Evolutionary conservation across 2,797 vertebrate genomes (phyloP), one percentile per base, ranked within the genome.

Genomic region (Aeoliscus strigatus): DNA sequence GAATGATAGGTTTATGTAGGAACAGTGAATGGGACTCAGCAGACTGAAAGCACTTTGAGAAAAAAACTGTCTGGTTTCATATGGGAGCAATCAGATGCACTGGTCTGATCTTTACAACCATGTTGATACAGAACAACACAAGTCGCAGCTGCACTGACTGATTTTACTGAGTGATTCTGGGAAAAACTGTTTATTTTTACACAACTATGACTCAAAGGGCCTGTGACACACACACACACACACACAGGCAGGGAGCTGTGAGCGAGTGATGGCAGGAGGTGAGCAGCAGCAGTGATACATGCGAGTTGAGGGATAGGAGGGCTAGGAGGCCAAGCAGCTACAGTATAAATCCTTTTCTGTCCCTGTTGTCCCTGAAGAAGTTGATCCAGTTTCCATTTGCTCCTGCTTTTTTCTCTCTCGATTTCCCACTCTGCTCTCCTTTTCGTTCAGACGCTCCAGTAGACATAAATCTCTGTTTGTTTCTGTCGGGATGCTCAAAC

Each of bases 331-430:
- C n/a, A 41, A 44, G 60, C 48, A 39, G 52, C 58, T n/a, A n/a
- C n/a, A n/a, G n/a, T 10, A 59, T 73, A 75, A 79, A 76, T 79
- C 67, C 61, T 25, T 11, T 26, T 64, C 56, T n/a, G n/a, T 60
- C 32, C 16, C 37, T 31, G 58, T 58, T 49, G 10, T 49, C 26
- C 55, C 51, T 60, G 42, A 59, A 69, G 44, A 55, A 61, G 44
- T 39, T 58, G 65, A 73, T 78, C 70, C 59, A 29, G 61, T 60
- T 70, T 72, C 69, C 58, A 77, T n/a, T n/a, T n/a, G n/a, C n/a
- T n/a, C n/a, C n/a, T n/a, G n/a, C n/a, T n/a, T 74, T 68, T 50
- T 34, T 6, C 38, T 57, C 51, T 52, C 46, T 28, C 1, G 29
- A 38, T 39, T 48, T 37, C n/a, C n/a, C n/a, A n/a, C 50, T 13